Conservation (phyloP, 2,797 vertebrate genomes). For the Caiman crocodilus region DNA sequence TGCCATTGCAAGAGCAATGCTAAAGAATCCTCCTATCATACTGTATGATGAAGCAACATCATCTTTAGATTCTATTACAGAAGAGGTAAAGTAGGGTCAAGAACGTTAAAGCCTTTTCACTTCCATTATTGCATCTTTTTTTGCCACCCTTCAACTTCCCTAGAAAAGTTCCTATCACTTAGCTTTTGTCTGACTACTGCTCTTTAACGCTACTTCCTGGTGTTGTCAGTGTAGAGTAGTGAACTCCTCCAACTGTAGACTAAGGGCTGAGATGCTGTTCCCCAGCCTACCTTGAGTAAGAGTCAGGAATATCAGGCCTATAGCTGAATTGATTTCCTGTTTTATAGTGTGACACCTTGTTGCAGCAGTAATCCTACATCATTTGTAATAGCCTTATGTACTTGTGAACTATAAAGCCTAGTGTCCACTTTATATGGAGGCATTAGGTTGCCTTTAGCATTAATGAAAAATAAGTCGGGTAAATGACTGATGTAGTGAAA, state of each 20-base stretch:
- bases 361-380: neutral
- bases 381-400: neutral
- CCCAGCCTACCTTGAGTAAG: neutral
- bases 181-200: neutral
- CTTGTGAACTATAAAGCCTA: conserved; percentile 1
- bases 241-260: neutral
- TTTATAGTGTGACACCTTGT: neutral
- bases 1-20: conserved; percentile 94
- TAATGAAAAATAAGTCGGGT: conserved; percentile 12
- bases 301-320: neutral
- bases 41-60: conserved; percentile 98
- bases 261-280: neutral
- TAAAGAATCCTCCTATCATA: conserved; percentile 95
- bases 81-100: conserved; percentile 88
- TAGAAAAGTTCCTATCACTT: neutral
- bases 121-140: neutral
- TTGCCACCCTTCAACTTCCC: neutral
- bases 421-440: neutral
- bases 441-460: neutral
- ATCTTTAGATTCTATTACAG: conserved; percentile 98
- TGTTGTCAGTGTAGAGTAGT: neutral
- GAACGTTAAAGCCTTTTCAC: neutral
- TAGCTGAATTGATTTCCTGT: neutral
- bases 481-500: neutral
- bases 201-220: neutral